phyloP scores from a whole-genome alignment of 1,140 invertebrate genomes.

The Meloidogyne floridensis region DNA sequence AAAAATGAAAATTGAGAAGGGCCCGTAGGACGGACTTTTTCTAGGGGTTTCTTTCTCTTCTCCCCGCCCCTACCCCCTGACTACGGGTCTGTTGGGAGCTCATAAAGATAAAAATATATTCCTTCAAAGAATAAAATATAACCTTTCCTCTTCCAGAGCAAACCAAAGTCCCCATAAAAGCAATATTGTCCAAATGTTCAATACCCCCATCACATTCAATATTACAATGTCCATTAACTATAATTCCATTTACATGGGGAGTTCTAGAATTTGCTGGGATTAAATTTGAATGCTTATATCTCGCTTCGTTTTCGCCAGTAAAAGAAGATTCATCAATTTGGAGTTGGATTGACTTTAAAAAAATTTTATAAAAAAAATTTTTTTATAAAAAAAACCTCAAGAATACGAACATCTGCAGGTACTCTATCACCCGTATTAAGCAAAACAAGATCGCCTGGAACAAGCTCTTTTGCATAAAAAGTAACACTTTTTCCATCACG shows the following conservation, averaged over 20 bases:
- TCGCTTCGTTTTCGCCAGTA: conserved; percentile 81
- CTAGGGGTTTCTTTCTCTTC: no score
- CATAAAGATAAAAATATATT: no score
- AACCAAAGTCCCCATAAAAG: conserved; percentile 97
- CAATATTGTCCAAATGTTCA: conserved; percentile 83
- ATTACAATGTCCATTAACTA: conserved; percentile 28
- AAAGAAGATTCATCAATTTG: conserved; percentile 97
- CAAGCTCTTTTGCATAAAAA: conserved; percentile 88
- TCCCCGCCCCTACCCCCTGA: no score
- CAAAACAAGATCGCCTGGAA: conserved; percentile 94
- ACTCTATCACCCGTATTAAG: conserved; percentile 91
- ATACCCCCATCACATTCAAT: conserved; percentile 69
- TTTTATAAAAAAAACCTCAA: conserved; percentile 71
- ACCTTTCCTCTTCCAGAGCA: conserved; percentile 94
- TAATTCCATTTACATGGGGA: background rate
- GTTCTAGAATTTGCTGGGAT: conserved; percentile 28
- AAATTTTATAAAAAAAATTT: conserved; percentile 38
- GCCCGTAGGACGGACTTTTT: no score
- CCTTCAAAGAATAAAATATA: conserved; percentile 46
- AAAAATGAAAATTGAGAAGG: no score
- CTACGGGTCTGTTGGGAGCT: no score
- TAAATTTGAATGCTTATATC: conserved; percentile 66
- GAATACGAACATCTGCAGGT: conserved; percentile 89
- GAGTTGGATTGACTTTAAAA: conserved; percentile 74
- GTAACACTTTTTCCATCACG: conserved; percentile 83